Evolutionary conservation across 2,113 vertebrate species (phyloP).

Genomic region (Serilophus lunatus): DNA sequence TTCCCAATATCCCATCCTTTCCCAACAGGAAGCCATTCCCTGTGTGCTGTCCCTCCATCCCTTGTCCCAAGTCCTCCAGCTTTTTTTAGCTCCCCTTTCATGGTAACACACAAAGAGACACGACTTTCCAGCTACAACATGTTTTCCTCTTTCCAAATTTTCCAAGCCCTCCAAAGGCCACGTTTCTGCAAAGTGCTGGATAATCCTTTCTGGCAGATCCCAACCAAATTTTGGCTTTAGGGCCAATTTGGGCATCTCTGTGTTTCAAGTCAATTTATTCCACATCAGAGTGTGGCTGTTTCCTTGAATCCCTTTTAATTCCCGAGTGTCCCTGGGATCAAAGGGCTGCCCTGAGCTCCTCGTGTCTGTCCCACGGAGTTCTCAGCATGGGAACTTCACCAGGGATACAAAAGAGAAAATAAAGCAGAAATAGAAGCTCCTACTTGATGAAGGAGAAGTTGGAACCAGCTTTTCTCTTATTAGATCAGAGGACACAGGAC

Average conservation of each 20-base stretch:
- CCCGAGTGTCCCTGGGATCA: not conserved
- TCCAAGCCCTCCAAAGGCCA: no score
- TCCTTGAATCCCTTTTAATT: not conserved
- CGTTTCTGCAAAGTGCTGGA: no score
- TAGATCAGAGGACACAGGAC: not conserved
- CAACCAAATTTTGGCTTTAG: not conserved
- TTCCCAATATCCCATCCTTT: not conserved
- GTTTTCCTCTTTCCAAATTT: no score
- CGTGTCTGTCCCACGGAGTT: not conserved
- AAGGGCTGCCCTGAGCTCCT: not conserved
- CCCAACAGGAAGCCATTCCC: no score
- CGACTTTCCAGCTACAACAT: no score
- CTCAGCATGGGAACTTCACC: not conserved
- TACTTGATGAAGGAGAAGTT: not conserved
- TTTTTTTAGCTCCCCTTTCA: no score
- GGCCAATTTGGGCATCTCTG: not conserved
- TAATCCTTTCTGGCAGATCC: no score
- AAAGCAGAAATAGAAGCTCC: not conserved
- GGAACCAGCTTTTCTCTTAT: not conserved
- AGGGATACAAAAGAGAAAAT: not conserved
- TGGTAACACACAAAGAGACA: no score
- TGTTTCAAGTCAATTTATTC: not conserved
- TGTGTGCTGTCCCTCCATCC: no score
- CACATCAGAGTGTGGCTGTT: no score
- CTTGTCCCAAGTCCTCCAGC: no score